phyloP scores from a whole-genome alignment of 2,888 invertebrate genomes.

The Macropis europaea region DNA sequence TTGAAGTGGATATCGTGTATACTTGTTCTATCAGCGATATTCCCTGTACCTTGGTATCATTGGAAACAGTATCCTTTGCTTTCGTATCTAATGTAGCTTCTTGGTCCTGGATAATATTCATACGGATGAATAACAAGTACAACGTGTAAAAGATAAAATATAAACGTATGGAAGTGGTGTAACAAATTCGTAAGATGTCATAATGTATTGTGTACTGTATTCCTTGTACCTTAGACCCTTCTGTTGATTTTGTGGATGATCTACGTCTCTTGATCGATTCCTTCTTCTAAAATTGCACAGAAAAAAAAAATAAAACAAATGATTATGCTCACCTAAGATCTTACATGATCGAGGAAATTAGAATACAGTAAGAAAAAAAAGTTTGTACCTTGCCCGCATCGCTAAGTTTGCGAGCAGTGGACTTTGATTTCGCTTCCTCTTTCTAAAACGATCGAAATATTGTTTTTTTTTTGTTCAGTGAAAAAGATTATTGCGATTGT shows the following conservation, averaged over 20 bases:
- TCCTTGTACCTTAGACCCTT: constrained; percentile 50
- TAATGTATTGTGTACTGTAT: constrained; percentile 15
- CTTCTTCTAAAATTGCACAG: constrained; percentile 49
- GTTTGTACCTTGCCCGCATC: constrained; percentile 47
- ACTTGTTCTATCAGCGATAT: background rate
- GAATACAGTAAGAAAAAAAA: background rate
- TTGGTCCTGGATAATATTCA: constrained; percentile 50
- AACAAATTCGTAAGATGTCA: constrained; percentile 13
- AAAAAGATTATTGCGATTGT: background rate
- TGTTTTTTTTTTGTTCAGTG: background rate
- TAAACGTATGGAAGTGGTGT: constrained; percentile 7
- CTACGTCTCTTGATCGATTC: constrained; percentile 41
- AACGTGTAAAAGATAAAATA: constrained; percentile 24
- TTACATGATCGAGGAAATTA: background rate
- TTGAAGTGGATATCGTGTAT: background rate
- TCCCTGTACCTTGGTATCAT: constrained; percentile 44
- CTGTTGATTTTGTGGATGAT: constrained; percentile 48
- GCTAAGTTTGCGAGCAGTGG: constrained; percentile 38
- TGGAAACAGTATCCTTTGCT: constrained; percentile 18
- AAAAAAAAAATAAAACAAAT: constrained; percentile 5
- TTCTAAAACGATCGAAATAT: constrained; percentile 41
- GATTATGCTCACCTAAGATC: no score
- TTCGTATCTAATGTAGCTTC: constrained; percentile 42
- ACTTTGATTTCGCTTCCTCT: constrained; percentile 34
- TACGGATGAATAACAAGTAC: constrained; percentile 9